Evolutionary conservation across 2,113 vertebrate species (phyloP), one percentile per base, ranked within the genome.

Genomic region (Corythoichthys intestinalis): DNA sequence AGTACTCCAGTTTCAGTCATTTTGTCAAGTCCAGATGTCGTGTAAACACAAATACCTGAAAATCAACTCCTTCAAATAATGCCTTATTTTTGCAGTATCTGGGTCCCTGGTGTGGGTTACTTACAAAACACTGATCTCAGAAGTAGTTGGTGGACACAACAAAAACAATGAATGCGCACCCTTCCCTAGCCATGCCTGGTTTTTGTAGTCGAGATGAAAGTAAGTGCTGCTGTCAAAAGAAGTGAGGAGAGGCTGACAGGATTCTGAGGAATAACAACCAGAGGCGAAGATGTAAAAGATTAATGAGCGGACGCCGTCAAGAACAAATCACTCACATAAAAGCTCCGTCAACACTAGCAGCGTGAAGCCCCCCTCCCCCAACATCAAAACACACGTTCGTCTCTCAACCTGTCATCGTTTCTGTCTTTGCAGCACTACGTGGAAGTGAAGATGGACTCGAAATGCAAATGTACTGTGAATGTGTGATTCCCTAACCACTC

Each of bases 261-360:
- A 74, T 79, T 81, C 75, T 77, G 46, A 54, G 79, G 70, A 76
- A 85, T 72, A 56, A 84, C 81, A 85, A 85, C 83, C 73, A 59
- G 58, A 73, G 76, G 81, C 73, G 41, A 58, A 80, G 56, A 73
- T 79, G 74, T 86, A 34, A 90, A 87, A 83, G 75, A 83, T 84
- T 77, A 80, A 89, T 81, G 70, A 76, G 62, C 63, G 38, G 63
- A 62, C 44, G 8, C 74, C 76, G 81, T 82, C 72, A 39, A 65
- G 63, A 75, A 67, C 0, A 35, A 86, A 76, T 78, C 73, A 73
- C 73, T 78, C 67, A 70, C 70, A 71, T 73, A 66, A 56, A 70
- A 70, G 67, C 74, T 62, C 66, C 53, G 49, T 49, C 70, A 73
- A 72, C 71, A 56, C 47, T 50, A 49, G 11, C n/a, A 66, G 60